A percentile compares a stretch with the other conserved stretches of the same genome.
Evolutionary conservation across 1,140 invertebrate species (phyloP).

Genomic region (Agrilus planipennis): DNA sequence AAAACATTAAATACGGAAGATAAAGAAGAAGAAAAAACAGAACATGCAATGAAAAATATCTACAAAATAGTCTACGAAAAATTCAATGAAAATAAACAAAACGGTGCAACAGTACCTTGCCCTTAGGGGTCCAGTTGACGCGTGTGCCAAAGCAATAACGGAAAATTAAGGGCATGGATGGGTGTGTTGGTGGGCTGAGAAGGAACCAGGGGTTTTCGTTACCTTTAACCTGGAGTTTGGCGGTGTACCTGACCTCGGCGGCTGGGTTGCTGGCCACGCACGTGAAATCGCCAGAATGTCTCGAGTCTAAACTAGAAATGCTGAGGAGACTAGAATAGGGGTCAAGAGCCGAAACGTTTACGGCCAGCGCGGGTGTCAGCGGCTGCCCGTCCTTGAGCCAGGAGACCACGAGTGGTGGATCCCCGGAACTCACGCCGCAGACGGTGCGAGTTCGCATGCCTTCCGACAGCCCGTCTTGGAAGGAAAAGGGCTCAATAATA

Average conservation of each 20-base stretch:
- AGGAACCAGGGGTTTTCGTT: slow-evolving; percentile 33
- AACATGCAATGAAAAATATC: too few species aligned
- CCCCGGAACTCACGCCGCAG: slow-evolving; percentile 72
- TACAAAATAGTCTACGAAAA: slow-evolving; percentile 1
- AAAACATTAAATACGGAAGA: too few species aligned
- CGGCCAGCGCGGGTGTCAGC: slow-evolving; percentile 46
- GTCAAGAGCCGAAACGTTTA: slow-evolving; percentile 60
- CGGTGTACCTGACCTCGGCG: slow-evolving; percentile 66
- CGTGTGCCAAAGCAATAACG: slow-evolving; percentile 46
- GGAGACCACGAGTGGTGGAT: slow-evolving; percentile 59
- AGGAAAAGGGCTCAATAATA: slow-evolving; percentile 73
- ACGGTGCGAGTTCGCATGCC: slow-evolving; percentile 74
- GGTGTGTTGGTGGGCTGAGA: slow-evolving; percentile 20
- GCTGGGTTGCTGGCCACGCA: slow-evolving; percentile 69
- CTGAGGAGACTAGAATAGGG: slow-evolving; percentile 63
- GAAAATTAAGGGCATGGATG: slow-evolving; percentile 28
- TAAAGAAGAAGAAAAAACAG: too few species aligned
- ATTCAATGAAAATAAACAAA: slow-evolving; percentile 17
- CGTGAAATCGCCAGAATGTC: slow-evolving; percentile 69
- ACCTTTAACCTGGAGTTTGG: slow-evolving; percentile 74
- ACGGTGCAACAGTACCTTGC: slow-evolving; percentile 36
- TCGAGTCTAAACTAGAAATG: slow-evolving; percentile 60
- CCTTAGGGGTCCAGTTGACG: slow-evolving; percentile 28
- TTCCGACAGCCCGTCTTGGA: slow-evolving; percentile 69
- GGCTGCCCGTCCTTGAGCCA: slow-evolving; percentile 68